phyloP scores from a whole-genome alignment of 2,888 invertebrate genomes.

The Caenorhabditis angaria region DNA sequence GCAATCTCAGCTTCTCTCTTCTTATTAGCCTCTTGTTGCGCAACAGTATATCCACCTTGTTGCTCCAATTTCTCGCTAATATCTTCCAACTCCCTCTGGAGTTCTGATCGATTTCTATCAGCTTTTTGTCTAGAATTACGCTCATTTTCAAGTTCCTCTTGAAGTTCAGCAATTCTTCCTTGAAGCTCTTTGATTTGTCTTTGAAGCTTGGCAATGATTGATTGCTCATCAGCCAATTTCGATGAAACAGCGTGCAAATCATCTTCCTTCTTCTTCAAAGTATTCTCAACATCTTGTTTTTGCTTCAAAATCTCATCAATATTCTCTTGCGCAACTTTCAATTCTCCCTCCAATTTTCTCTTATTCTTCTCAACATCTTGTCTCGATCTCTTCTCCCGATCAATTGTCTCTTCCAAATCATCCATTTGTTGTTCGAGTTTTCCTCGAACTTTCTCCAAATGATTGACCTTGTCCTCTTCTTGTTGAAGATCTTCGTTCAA shows the following conservation, averaged over 20 bases:
- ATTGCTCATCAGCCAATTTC: constrained; percentile 98
- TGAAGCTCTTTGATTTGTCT: constrained; percentile 72
- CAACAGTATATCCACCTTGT: constrained; percentile 98
- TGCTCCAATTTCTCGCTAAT: constrained; percentile 87
- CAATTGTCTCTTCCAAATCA: constrained; percentile 90
- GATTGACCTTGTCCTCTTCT: constrained; percentile 72
- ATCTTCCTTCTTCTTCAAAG: constrained; percentile 83
- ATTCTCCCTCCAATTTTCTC: constrained; percentile 92
- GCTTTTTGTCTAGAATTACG: constrained; percentile 75
- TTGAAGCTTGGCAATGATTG: constrained; percentile 81
- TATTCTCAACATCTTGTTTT: constrained; percentile 79
- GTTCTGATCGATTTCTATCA: constrained; percentile 91
- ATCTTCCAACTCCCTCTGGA: constrained; percentile 96
- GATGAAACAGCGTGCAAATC: constrained; percentile 94
- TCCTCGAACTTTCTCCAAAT: constrained; percentile 72
- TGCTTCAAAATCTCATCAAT: constrained; percentile 96
- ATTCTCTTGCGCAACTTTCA: constrained; percentile 97
- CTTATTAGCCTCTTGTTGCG: constrained; percentile 94
- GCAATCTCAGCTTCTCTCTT: constrained; percentile 97
- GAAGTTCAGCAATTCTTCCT: constrained; percentile 86
- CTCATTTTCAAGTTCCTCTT: constrained; percentile 98
- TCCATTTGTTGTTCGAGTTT: constrained; percentile 72
- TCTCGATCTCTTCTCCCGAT: constrained; percentile 98
- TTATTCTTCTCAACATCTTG: constrained; percentile 90
- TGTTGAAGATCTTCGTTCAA: constrained; percentile 72